Conservation (phyloP, 2,113 vertebrate species). For the Pelusios castaneus region DNA sequence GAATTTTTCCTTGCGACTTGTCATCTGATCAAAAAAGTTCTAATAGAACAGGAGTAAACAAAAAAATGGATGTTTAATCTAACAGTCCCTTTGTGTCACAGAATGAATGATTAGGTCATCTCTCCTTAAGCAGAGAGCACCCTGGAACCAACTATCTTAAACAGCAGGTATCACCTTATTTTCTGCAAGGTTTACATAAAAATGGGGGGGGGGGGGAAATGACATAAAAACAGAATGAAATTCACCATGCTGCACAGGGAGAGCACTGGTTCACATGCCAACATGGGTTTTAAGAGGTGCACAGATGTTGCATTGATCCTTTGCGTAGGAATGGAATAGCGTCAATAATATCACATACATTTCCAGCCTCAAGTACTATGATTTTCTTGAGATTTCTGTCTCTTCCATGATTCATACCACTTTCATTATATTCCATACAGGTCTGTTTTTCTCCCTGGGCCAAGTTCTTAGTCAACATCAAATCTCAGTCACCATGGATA, state of each 20-base stretch:
- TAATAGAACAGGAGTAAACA: background rate
- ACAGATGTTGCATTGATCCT: background rate
- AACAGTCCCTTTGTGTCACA: background rate
- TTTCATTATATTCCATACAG: background rate
- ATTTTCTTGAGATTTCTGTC: background rate
- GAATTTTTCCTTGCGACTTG: background rate
- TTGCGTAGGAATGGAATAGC: background rate
- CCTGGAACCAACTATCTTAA: background rate
- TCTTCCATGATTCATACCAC: background rate
- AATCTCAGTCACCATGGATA: too few relatives aligned
- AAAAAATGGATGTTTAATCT: background rate
- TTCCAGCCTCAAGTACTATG: background rate
- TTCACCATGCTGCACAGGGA: background rate
- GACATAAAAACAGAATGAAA: background rate
- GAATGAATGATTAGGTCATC: background rate
- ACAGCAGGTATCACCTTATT: background rate
- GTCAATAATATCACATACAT: background rate
- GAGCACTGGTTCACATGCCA: background rate
- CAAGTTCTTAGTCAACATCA: background rate
- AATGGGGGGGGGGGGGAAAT: background rate
- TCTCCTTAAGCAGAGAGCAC: background rate
- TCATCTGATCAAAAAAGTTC: background rate
- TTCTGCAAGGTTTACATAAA: background rate
- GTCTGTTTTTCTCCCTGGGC: background rate
- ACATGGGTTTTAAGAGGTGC: background rate